phyloP scores from a whole-genome alignment of 2,797 vertebrate species.

The Tympanoctomys barrerae region DNA sequence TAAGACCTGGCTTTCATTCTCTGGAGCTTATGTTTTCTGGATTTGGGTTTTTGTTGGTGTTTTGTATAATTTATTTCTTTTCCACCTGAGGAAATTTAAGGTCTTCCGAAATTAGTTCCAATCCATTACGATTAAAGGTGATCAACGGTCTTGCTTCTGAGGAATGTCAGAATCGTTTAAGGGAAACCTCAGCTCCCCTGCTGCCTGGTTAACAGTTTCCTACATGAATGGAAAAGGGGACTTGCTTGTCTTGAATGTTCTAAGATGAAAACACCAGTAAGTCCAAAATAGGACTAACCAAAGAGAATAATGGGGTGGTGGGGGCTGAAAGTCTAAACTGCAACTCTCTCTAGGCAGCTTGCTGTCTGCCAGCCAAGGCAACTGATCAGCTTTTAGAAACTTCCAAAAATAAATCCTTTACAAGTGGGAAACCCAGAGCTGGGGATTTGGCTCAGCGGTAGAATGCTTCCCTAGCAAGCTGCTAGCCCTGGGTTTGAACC shows the following conservation, averaged over 20 bases:
- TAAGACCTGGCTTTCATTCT: conserved; percentile 68
- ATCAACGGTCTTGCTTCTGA: conserved; percentile 69
- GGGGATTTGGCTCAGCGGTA: no score
- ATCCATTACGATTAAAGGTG: conserved; percentile 75
- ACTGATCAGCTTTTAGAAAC: background rate
- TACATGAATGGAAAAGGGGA: conserved; percentile 13
- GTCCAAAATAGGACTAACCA: conserved; percentile 27
- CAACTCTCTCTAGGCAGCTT: background rate
- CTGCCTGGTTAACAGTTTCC: conserved; percentile 33
- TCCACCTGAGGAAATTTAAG: conserved; percentile 65
- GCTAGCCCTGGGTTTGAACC: no score
- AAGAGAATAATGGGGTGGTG: background rate
- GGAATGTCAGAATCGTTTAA: conserved; percentile 72
- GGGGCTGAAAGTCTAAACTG: background rate
- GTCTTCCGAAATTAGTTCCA: conserved; percentile 78
- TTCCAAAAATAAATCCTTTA: conserved; percentile 22
- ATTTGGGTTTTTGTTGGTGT: conserved; percentile 63
- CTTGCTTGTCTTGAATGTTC: conserved; percentile 24
- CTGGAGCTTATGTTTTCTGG: conserved; percentile 73
- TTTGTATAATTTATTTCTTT: conserved; percentile 78
- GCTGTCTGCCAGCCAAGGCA: background rate
- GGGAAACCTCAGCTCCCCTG: background rate
- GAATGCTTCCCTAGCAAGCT: no score
- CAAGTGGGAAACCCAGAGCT: background rate
- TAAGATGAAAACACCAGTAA: conserved; percentile 20